phyloP scores from a whole-genome alignment of 1,140 invertebrate species.

The Pseudomyrmex cubaensis region DNA sequence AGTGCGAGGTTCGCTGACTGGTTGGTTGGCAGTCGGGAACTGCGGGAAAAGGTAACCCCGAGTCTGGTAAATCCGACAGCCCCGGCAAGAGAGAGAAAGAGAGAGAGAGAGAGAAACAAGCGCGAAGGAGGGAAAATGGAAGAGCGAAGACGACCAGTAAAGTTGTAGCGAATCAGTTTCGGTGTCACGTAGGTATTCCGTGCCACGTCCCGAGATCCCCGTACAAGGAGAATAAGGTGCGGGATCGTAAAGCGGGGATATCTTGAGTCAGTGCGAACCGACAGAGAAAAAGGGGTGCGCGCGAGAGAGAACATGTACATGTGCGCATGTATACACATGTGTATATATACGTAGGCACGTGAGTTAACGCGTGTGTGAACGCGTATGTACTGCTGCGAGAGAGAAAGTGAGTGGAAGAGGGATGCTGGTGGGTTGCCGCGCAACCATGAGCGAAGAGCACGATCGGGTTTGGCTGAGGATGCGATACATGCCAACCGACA shows the following conservation, averaged over 20 bases:
- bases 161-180: conserved; percentile 77
- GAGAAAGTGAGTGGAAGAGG: conserved; percentile 55
- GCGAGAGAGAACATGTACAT: background rate
- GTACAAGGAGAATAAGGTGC: conserved; percentile 50
- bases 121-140: background rate
- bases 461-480: conserved; percentile 68
- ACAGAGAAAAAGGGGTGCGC: background rate
- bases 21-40: conserved; percentile 16
- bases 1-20: conserved; percentile 55
- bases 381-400: background rate
- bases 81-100: background rate
- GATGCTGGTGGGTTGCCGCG: background rate
- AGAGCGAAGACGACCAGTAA: conserved; percentile 24
- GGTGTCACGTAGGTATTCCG: conserved; percentile 75
- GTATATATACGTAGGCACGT: too few relatives aligned
- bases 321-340: background rate
- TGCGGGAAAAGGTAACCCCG: conserved; percentile 32
- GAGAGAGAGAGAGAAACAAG: background rate
- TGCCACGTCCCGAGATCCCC: conserved; percentile 66
- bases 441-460: background rate
- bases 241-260: conserved; percentile 5
- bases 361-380: too few relatives aligned
- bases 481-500: conserved; percentile 79
- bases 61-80: background rate
- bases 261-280: background rate